Evolutionary conservation across 2,797 vertebrate species (phyloP), one percentile per base, ranked within the genome.

Genomic region (Chanos chanos): DNA sequence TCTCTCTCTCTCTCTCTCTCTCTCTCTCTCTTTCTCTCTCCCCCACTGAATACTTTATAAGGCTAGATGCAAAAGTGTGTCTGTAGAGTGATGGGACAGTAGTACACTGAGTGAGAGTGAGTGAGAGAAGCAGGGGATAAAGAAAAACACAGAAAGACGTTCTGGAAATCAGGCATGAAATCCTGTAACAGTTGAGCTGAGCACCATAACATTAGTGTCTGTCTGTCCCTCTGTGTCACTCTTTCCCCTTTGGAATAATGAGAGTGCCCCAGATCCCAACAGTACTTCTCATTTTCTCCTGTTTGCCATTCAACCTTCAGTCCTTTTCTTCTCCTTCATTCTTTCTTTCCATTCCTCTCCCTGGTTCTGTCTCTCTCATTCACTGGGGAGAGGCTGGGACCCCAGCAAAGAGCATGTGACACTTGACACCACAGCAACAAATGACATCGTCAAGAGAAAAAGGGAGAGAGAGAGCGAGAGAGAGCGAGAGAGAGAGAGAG

Each of bases 341-440:
- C 13, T 40, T 6, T 18, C 13, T 40, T 15, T 40, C 37, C 18
- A 16, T 40, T 15, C 2, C 7, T 18, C 7, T 1, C 39, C 41
- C 39, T 9, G 16, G 43, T 19, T 22, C 40, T n/a, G 40, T 22
- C 9, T 9, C 19, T 22, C 2, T 15, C 4, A 3, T 22, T 18
- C 9, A 22, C 10, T 19, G 40, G 48, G 37, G 60, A 72, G 59
- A 50, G 39, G 57, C 50, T 22, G 30, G 54, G 54, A 54, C 60
- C 66, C 66, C 61, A 59, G 71, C 53, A 63, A 51, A 43, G 64
- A 65, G 44, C 44, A 34, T 44, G 53, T 58, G 47, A 50, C 66
- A 64, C 54, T 57, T 59, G 54, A 69, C 53, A 69, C 66, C 60
- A 57, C 27, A 68, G 66, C 22, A 30, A 57, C 27, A 53, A 57